Evolutionary conservation across 2,888 invertebrate species (phyloP).

Genomic region (Gnatocerus cornutus): DNA sequence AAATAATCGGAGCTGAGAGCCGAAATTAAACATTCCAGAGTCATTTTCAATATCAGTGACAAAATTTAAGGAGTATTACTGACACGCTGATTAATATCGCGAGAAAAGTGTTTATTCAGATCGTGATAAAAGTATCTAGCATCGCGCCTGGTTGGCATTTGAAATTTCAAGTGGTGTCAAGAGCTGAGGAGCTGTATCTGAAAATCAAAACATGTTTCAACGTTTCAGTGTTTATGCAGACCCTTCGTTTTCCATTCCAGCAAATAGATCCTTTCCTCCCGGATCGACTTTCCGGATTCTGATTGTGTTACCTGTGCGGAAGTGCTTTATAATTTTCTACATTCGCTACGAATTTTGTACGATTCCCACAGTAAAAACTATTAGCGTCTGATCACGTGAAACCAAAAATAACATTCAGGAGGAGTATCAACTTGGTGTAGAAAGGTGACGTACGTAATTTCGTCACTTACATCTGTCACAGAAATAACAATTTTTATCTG

Average conservation of each 20-base stretch:
- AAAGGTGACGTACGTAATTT: slow-evolving; percentile 28
- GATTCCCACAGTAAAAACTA: slow-evolving; percentile 15
- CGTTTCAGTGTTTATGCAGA: slow-evolving; percentile 10
- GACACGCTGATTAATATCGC: too few relatives aligned
- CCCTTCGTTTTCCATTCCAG: slow-evolving; percentile 22
- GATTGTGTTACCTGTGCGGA: slow-evolving; percentile 18
- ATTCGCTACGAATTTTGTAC: neutral
- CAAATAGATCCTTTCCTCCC: slow-evolving; percentile 13
- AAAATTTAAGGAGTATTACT: too few relatives aligned
- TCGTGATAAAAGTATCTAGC: neutral
- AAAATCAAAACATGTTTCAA: slow-evolving; percentile 2
- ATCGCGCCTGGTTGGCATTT: too few relatives aligned
- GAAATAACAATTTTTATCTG: slow-evolving; percentile 37
- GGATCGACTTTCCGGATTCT: slow-evolving; percentile 25
- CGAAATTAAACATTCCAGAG: slow-evolving; percentile 3
- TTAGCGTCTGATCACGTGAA: slow-evolving; percentile 38
- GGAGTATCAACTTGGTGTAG: slow-evolving; percentile 20
- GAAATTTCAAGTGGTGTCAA: too few relatives aligned
- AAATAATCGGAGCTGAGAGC: neutral
- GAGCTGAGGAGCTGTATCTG: neutral
- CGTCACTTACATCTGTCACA: slow-evolving; percentile 34
- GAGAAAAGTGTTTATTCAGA: too few relatives aligned
- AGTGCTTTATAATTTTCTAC: neutral
- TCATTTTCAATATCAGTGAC: neutral
- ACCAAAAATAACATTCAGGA: slow-evolving; percentile 39